phyloP scores from a whole-genome alignment of 2,888 invertebrate genomes.

The Gortyna flavago region DNA sequence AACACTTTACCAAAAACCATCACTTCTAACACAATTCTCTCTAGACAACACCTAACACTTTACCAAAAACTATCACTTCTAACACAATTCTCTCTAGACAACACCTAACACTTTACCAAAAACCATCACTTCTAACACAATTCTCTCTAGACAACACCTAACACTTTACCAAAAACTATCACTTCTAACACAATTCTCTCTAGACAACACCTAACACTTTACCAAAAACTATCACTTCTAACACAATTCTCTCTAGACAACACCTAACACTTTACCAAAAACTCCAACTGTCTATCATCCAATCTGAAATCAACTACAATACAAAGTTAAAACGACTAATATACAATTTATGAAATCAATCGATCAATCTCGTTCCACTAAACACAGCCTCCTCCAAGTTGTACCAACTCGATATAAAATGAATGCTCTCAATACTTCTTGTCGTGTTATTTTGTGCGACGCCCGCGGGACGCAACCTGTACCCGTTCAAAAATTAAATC shows the following conservation, averaged over 20 bases:
- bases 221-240: too few species aligned
- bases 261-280: background rate
- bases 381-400: slow-evolving; percentile 22
- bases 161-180: too few species aligned
- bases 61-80: too few species aligned
- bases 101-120: too few species aligned
- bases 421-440: slow-evolving; percentile 32
- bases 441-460: slow-evolving; percentile 12
- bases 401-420: slow-evolving; percentile 23
- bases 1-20: too few species aligned
- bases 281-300: background rate
- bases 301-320: background rate
- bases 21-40: too few species aligned
- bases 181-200: too few species aligned
- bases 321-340: slow-evolving; percentile 9
- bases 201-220: too few species aligned
- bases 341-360: slow-evolving; percentile 20
- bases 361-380: slow-evolving; percentile 22
- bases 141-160: too few species aligned
- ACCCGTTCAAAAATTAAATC: slow-evolving; percentile 57
- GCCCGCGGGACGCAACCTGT: slow-evolving; percentile 20
- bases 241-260: background rate
- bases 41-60: too few species aligned
- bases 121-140: too few species aligned
- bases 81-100: too few species aligned